Base-by-base conservation (phyloP, 2,888 invertebrate genomes). In the Argynnis bischoffii region DNA sequence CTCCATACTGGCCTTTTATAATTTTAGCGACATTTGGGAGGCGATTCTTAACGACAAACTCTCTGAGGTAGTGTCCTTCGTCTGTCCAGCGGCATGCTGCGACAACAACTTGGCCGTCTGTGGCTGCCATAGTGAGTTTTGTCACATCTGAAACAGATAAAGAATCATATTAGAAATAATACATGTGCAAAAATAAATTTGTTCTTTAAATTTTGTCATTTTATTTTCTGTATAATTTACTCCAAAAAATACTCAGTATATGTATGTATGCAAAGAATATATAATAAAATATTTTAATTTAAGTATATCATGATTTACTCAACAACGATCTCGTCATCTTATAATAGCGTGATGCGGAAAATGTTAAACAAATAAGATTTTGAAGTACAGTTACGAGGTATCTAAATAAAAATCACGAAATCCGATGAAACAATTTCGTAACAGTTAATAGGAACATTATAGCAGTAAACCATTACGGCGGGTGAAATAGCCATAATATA, bases 1-100 rank as follows among this genome's bases (percentile, higher is more conserved):
- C 97, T 75, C 97, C 96, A 91, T 98, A 98, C 86, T 98, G 98
- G 74, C 99, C 98, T 88, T 98, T 98, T 79, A 97, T 96, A 81
- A 98, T 97, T 88, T 98, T 98, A 69, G 97, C 97, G 76, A 98
- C 96, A 77, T 95, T 96, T 15, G 98, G 98, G 70, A 96, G 86
- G 67, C 95, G 94, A 81, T 96, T 94, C 83, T 96, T 96, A 81
- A 94, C 92, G 78, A 96, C 95, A 84, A 95, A 96, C 83, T 96
- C 96, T 67, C 95, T 93, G 55, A 96, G 94, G 84, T 96, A 96
- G 78, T 94, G 94, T 66, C 95, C 95, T 80, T 96, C 96, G 82
- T 96, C 96, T 68, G 95, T 94, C 94, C 94, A 95, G 77, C 96
- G 94, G 70, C 97, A 96, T 76, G 97, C 97, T 84, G 97, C 97